Conservation (phyloP, 1,140 invertebrate species). For the Carposina sasakii region DNA sequence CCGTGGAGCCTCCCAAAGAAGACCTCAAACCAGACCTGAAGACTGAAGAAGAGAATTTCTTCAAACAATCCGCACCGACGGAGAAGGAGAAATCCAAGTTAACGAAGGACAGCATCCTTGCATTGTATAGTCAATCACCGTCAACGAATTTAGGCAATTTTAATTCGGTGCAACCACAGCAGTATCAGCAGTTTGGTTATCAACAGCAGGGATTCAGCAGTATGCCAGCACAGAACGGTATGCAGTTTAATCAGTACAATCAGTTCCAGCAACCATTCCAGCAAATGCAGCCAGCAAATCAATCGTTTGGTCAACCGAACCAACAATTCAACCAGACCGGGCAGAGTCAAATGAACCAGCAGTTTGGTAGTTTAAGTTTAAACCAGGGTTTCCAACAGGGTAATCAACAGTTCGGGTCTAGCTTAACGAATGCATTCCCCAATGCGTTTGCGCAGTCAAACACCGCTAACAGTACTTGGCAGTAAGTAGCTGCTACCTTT, state of each 20-base stretch:
- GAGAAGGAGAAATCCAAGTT: conserved; percentile 86
- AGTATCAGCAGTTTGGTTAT: conserved; percentile 3
- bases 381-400: conserved; percentile 57
- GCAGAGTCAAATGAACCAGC: conserved; percentile 38
- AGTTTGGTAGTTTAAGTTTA: conserved; percentile 52
- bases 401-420: too few species aligned
- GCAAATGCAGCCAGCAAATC: conserved; percentile 20
- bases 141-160: conserved; percentile 48
- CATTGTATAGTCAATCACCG: conserved; percentile 84
- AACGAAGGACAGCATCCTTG: conserved; percentile 95
- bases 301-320: conserved; percentile 23
- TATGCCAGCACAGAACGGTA: conserved; percentile 41
- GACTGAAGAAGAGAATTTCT: conserved; percentile 91
- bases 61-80: conserved; percentile 86
- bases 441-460: conserved; percentile 45
- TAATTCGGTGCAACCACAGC: conserved; percentile 43
- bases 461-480: conserved; percentile 60
- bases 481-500: conserved; percentile 39
- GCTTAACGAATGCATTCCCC: too few species aligned
- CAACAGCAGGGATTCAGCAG: conserved; percentile 20
- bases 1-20: conserved; percentile 52
- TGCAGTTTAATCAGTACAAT: conserved; percentile 39
- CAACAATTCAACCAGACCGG: background rate
- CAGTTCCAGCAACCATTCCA: conserved; percentile 43
- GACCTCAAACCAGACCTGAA: conserved; percentile 72